Percentiles rank a stretch among this genome's conserved stretches.
phyloP scores from a whole-genome alignment of 1,140 invertebrate genomes.

The Atta colombica region DNA sequence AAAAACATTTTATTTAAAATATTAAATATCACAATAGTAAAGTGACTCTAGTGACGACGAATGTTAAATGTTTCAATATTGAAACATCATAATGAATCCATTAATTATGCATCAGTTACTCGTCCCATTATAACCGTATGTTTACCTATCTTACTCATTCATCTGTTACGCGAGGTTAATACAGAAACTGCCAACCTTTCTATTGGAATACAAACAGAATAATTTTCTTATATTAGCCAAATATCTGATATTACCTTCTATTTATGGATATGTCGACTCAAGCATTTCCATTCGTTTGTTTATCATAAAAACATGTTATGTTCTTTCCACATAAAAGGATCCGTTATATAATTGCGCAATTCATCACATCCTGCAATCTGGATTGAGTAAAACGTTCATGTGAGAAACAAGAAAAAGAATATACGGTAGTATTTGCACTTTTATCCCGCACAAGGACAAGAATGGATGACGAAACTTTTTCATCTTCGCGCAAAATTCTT shows the following conservation, averaged over 20 bases:
- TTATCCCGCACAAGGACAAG: conserved; percentile 49
- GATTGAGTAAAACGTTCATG: conserved; percentile 26
- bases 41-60: conserved; percentile 1
- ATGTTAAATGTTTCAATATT: conserved; percentile 46
- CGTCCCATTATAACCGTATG: conserved; percentile 31
- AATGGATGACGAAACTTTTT: conserved; percentile 70
- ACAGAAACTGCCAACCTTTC: conserved; percentile 1
- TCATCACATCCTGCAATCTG: conserved; percentile 16
- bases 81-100: conserved; percentile 46
- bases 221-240: conserved; percentile 39
- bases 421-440: conserved; percentile 40
- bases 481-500: conserved; percentile 58
- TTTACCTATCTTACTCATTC: conserved; percentile 18
- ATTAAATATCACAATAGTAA: neutral
- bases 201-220: conserved; percentile 16
- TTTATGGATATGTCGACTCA: neutral
- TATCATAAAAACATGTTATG: neutral
- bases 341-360: neutral
- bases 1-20: conserved; percentile 36
- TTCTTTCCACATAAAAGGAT: conserved; percentile 15
- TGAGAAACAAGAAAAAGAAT: conserved; percentile 2
- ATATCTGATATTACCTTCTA: conserved; percentile 10
- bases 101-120: conserved; percentile 50
- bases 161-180: conserved; percentile 38
- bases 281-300: neutral